Base-by-base conservation (phyloP, 2,113 vertebrate species). In the Tenrec ecaudatus region DNA sequence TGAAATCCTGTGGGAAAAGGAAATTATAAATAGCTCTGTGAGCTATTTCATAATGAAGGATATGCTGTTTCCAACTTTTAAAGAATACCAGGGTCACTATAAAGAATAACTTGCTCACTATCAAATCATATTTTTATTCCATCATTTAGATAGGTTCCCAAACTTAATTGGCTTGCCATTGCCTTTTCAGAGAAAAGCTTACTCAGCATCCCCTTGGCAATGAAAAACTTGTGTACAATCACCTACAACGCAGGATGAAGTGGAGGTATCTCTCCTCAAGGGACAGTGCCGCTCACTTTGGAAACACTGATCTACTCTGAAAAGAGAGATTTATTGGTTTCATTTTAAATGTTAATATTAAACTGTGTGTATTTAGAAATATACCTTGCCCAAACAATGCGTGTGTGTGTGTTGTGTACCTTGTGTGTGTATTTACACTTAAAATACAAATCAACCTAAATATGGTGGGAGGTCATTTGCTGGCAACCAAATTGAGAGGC, bases 341-440 rank as follows among this genome's bases (percentile, higher is more conserved):
- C 29, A 9, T 80, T 91, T 93, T 29, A 75, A 93, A 68, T 38
- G 16, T 27, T 89, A 76, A 86, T 43, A 93, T 71, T 87, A 78
- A 87, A 86, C 31, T 62, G 64, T 83, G 47, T 53, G 47, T 36
- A 76, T 83, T 36, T 76, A 88, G 69, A n/a, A 85, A 64, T 75
- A 57, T 47, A 81, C 47, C 47, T 53, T 53, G 47, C 47, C 47
- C 47, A 53, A 53, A 53, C 47, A 53, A 53, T 53, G 47, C 11
- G 47, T 53, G 47, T 53, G 47, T 53, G 1, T 53, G 47, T 53
- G 47, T 53, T 40, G 40, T 40, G 7, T 40, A 3, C 22, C 27
- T 17, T 87, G 73, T 71, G 3, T 82, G 84, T 75, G 29, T 94
- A 90, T 82, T 82, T 93, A 89, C 68, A 19, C 12, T 68, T 82